Percentiles rank a stretch among this genome's conserved stretches.
Evolutionary conservation across 2,888 invertebrate species (phyloP).

Genomic region (Cryptus viduatorius): DNA sequence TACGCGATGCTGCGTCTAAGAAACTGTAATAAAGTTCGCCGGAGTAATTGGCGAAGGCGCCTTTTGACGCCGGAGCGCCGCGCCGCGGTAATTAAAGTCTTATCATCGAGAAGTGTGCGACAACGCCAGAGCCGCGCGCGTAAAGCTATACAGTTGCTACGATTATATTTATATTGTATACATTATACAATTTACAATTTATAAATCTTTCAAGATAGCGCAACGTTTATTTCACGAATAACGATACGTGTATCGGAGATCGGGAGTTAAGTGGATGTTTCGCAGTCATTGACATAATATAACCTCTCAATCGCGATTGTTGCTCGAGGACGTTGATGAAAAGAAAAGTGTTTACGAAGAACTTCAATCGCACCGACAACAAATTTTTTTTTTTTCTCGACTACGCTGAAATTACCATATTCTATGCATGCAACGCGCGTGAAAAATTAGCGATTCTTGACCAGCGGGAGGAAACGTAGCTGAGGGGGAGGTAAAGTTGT

Average conservation of each 20-base stretch:
- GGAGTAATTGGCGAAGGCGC: constrained; percentile 68
- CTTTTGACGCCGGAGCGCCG: constrained; percentile 67
- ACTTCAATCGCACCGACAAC: not conserved
- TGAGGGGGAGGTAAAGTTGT: too few species aligned
- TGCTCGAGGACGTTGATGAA: not conserved
- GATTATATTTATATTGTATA: constrained; percentile 23
- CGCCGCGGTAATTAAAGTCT: constrained; percentile 67
- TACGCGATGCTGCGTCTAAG: constrained; percentile 55
- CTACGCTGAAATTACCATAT: too few species aligned
- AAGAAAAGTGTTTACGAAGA: not conserved
- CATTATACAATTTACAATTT: constrained; percentile 61
- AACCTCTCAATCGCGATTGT: not conserved
- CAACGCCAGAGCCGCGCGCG: not conserved
- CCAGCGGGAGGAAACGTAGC: too few species aligned
- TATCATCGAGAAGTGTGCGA: constrained; percentile 64
- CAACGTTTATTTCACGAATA: constrained; percentile 35
- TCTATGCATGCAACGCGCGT: too few species aligned
- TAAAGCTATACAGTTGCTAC: constrained; percentile 12
- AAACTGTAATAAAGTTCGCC: constrained; percentile 61
- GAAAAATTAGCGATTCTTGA: too few species aligned
- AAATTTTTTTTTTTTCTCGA: too few species aligned
- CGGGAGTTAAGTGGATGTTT: not conserved
- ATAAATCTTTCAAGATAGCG: constrained; percentile 39
- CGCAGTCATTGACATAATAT: constrained; percentile 8
- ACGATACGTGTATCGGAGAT: constrained; percentile 28